Base-by-base conservation (phyloP, 2,888 invertebrate species). In the Polyommatus iphigenia region DNA sequence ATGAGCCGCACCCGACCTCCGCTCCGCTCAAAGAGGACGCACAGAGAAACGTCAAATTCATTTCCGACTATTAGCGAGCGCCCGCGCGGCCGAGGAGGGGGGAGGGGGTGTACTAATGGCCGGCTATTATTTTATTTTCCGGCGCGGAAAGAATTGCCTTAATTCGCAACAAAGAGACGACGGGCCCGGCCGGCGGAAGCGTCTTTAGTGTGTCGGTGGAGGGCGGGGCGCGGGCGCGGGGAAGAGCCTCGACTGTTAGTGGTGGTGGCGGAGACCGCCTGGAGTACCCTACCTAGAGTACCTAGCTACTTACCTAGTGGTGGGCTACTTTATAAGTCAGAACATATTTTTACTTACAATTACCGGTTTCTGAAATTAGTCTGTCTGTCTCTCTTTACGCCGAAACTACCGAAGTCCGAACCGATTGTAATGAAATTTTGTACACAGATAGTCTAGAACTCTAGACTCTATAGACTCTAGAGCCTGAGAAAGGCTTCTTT, bases 121-220 rank as follows among this genome's bases (percentile, higher is more conserved):
- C 82, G 84, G 85, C 83, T 87, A 91, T 91, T 91, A 91, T 90
- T 91, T 90, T 91, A 91, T 91, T 90, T 91, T 91, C 91, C 91
- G 89, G 87, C 90, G 85, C 86, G 88, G 86, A 82, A 85, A 83
- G 90, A 91, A 91, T 91, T 90, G 91, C 90, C 88, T 90, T 89
- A 89, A 89, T 88, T 83, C 83, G 82, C 82, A 80, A 82, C 83
- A 83, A 84, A 84, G 83, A 83, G 83, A 82, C 81, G 81, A 78
- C 82, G 79, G 80, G 86, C 24, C 24, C 24, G 24, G 24, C 87
- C 79, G 88, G 91, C 83, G 87, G 82, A 82, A 83, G 81, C 80
- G 81, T 81, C 82, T 81, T 81, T 81, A 79, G 79, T 79, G 76
- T 77, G 78, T 71, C 36, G 36, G 76, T 67, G 76, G 36, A 29